Percentiles rank a stretch among this genome's conserved stretches.
phyloP scores from a whole-genome alignment of 2,888 invertebrate genomes.

The Amblyjoppa proteus region DNA sequence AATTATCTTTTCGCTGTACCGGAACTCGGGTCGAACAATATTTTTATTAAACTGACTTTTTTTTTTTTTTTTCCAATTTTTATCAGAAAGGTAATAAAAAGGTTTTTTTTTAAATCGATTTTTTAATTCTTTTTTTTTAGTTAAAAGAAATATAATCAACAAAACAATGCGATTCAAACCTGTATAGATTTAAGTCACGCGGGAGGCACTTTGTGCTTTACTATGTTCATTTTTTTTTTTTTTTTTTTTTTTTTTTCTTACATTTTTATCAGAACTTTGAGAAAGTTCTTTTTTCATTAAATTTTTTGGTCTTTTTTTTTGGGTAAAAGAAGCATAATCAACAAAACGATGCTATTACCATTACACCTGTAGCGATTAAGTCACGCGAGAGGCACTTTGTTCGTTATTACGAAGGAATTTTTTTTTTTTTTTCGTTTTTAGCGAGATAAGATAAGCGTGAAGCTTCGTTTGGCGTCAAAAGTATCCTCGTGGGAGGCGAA shows the following conservation, averaged over 20 bases:
- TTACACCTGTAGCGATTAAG: constrained; percentile 22
- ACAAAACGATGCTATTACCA: constrained; percentile 1
- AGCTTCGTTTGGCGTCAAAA: constrained; percentile 45
- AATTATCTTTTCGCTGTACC: neutral
- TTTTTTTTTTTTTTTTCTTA: too few relatives aligned
- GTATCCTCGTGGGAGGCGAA: constrained; percentile 50
- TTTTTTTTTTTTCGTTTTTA: neutral
- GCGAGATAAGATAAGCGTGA: constrained; percentile 54
- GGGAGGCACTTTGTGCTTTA: neutral
- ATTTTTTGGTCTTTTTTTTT: neutral
- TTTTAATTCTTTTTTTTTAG: neutral
- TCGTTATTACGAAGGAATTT: constrained; percentile 36
- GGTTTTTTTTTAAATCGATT: neutral
- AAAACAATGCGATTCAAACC: neutral
- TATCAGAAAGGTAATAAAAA: too few relatives aligned
- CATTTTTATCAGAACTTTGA: too few relatives aligned
- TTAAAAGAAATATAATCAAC: neutral
- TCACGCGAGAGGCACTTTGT: constrained; percentile 10
- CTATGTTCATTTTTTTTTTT: too few relatives aligned
- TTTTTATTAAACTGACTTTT: neutral
- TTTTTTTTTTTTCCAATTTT: neutral
- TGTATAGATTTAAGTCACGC: constrained; percentile 25
- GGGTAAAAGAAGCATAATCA: neutral
- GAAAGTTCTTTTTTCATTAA: too few relatives aligned
- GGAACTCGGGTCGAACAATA: neutral